Conservation (phyloP, 2,797 vertebrate species). For the Apogon hyalosoma region DNA sequence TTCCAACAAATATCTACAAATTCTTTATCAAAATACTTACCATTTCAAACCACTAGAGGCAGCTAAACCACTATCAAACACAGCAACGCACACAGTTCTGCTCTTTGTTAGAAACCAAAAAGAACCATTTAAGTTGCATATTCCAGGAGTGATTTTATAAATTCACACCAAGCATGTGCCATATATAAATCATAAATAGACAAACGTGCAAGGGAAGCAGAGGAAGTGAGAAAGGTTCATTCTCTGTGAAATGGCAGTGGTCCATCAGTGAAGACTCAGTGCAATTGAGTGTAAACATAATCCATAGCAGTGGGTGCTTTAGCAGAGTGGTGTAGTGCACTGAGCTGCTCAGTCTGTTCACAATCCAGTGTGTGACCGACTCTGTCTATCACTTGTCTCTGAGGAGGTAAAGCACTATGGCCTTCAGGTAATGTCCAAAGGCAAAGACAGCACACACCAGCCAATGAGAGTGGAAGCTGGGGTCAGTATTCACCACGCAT, state of each 20-base stretch:
- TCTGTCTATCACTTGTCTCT: conserved; percentile 90
- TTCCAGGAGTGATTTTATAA: conserved; percentile 17
- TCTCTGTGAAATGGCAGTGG: conserved; percentile 29
- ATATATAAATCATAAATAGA: conserved; percentile 61
- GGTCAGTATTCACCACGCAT: conserved; percentile 92
- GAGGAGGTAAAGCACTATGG: conserved; percentile 90
- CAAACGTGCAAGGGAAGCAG: conserved; percentile 6
- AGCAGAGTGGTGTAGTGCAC: conserved; percentile 33
- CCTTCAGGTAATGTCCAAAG: conserved; percentile 93
- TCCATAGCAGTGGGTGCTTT: conserved; percentile 58
- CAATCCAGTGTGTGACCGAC: conserved; percentile 24
- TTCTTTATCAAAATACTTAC: conserved; percentile 9
- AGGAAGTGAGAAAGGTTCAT: neutral
- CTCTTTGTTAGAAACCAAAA: conserved; percentile 7
- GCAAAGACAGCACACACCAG: conserved; percentile 87
- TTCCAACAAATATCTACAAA: neutral
- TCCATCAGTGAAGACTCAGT: conserved; percentile 62
- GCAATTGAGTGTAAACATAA: conserved; percentile 78
- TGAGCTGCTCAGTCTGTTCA: conserved; percentile 27
- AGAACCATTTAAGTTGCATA: conserved; percentile 9
- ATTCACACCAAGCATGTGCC: conserved; percentile 35
- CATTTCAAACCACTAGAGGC: conserved; percentile 44
- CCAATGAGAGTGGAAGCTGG: conserved; percentile 93
- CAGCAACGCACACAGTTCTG: neutral
- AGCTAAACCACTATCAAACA: conserved; percentile 21